phyloP scores from a whole-genome alignment of 2,888 invertebrate species.

The Amphipoea oculea region DNA sequence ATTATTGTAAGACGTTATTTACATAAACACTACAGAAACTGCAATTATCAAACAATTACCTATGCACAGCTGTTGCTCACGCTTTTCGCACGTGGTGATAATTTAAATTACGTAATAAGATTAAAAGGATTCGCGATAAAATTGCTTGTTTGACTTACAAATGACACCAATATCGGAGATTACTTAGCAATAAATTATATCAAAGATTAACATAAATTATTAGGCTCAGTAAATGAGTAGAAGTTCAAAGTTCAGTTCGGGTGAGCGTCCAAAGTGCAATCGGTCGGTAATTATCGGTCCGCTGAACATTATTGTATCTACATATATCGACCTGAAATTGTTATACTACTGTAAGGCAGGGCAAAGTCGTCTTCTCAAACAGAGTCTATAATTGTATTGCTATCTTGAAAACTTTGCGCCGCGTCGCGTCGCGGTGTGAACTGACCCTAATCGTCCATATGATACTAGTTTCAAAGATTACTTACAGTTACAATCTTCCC shows the following conservation, averaged over 20 bases:
- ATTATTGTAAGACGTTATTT: not conserved
- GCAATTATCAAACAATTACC: not conserved
- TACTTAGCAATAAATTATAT: not conserved
- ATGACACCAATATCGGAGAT: slow-evolving; percentile 25
- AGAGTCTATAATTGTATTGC: too few species aligned
- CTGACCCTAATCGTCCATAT: too few species aligned
- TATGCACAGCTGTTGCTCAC: not conserved
- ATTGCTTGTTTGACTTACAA: slow-evolving; percentile 39
- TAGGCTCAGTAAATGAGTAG: not conserved
- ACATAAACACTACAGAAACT: not conserved
- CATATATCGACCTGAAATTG: too few species aligned
- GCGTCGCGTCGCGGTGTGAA: too few species aligned
- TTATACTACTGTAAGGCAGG: too few species aligned
- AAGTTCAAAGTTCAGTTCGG: slow-evolving; percentile 35
- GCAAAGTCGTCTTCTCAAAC: too few species aligned
- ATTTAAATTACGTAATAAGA: slow-evolving; percentile 17
- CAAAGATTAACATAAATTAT: slow-evolving; percentile 16
- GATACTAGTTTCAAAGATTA: too few species aligned
- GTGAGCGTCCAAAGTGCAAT: slow-evolving; percentile 30
- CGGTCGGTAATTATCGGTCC: not conserved
- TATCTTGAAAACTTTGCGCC: too few species aligned
- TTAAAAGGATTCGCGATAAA: slow-evolving; percentile 12
- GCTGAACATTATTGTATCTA: not conserved
- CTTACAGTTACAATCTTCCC: too few species aligned
- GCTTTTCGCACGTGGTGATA: slow-evolving; percentile 1